Evolutionary conservation across 1,140 invertebrate genomes (phyloP).

Genomic region (Drosophila leontia): DNA sequence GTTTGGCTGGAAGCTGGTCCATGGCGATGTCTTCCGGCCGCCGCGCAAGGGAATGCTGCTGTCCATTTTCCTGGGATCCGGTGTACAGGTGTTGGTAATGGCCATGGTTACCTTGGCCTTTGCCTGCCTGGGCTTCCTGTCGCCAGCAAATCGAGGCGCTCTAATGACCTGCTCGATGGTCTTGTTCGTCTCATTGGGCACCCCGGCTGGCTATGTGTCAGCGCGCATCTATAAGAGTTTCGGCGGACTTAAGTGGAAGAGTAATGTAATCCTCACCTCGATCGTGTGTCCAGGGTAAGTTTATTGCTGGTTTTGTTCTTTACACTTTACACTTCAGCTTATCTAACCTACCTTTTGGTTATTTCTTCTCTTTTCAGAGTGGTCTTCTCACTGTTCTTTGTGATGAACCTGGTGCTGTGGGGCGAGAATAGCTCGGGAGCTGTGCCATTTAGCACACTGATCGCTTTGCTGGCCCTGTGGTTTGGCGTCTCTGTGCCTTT

Average conservation of each 20-base stretch:
- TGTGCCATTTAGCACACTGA: constrained; percentile 98
- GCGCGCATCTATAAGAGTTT: constrained; percentile 99
- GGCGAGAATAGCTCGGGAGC: constrained; percentile 97
- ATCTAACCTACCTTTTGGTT: not conserved
- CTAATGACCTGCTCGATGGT: constrained; percentile 99
- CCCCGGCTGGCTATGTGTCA: constrained; percentile 97
- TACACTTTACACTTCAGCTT: not conserved
- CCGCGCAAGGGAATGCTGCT: constrained; percentile 98
- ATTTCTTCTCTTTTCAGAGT: constrained; percentile 87
- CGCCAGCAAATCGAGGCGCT: constrained; percentile 98
- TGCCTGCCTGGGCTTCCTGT: constrained; percentile 98
- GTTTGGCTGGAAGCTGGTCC: constrained; percentile 99
- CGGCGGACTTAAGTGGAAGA: constrained; percentile 99
- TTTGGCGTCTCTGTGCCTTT: constrained; percentile 99
- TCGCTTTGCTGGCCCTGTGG: constrained; percentile 98
- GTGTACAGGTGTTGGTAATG: constrained; percentile 95
- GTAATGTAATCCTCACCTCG: constrained; percentile 97
- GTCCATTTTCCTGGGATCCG: constrained; percentile 97
- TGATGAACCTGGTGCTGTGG: constrained; percentile 98
- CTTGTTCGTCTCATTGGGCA: constrained; percentile 97
- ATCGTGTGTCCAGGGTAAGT: constrained; percentile 97
- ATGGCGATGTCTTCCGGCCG: constrained; percentile 97
- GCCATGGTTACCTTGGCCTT: constrained; percentile 94
- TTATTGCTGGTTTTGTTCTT: not conserved
- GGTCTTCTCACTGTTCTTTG: constrained; percentile 97